phyloP scores from a whole-genome alignment of 1,140 invertebrate species.

The Cyclargus thomasi region DNA sequence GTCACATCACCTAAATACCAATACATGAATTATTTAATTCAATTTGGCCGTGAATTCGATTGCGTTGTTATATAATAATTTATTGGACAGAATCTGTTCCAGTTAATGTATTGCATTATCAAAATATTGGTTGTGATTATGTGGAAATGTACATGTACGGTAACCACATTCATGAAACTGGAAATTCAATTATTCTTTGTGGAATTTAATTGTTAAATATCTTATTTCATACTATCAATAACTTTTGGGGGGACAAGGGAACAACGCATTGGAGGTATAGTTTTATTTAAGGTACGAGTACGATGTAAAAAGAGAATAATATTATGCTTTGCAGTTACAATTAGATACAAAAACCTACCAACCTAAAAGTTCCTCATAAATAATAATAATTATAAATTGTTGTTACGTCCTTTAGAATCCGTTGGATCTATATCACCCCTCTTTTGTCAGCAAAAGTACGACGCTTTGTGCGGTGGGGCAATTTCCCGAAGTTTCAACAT shows the following conservation, averaged over 20 bases:
- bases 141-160: background rate
- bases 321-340: too few relatives aligned
- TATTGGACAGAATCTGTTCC: background rate
- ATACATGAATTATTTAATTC: background rate
- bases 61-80: background rate
- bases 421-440: background rate
- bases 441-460: conserved; percentile 2
- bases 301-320: too few relatives aligned
- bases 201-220: background rate
- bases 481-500: background rate
- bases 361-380: too few relatives aligned
- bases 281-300: too few relatives aligned
- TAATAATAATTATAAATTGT: background rate
- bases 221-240: too few relatives aligned
- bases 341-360: too few relatives aligned
- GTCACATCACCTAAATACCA: background rate
- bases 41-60: background rate
- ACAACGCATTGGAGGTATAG: too few relatives aligned
- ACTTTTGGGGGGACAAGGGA: too few relatives aligned
- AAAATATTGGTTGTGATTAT: background rate
- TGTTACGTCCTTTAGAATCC: background rate
- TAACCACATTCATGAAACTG: background rate
- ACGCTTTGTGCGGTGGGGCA: background rate
- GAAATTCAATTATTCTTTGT: background rate
- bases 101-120: background rate